Percentiles rank a stretch among this genome's conserved stretches.
These are phyloP conservation scores for Ctenomys sociabilis DNA, from an alignment of 2,113 vertebrate genomes.

Conservation along the genomic window DNA sequence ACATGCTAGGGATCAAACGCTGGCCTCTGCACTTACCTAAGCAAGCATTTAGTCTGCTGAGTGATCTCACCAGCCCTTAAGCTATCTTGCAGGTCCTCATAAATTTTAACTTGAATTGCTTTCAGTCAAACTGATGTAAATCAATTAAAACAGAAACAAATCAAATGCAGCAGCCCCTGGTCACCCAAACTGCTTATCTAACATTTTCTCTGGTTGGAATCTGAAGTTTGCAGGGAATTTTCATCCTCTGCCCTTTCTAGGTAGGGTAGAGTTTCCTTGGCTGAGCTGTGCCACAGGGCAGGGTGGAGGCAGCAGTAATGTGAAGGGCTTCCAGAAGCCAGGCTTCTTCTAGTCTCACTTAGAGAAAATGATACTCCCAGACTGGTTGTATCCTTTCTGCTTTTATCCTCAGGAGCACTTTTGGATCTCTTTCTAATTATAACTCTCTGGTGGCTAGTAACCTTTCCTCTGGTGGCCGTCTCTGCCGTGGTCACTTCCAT, in stretches of 20 bases:
- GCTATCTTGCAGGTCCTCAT: too few species aligned
- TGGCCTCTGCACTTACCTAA: too few species aligned
- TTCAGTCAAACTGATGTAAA: background rate
- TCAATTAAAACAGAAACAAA: background rate
- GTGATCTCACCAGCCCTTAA: too few species aligned
- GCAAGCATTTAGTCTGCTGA: too few species aligned
- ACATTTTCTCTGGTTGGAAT: background rate
- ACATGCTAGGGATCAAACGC: too few species aligned
- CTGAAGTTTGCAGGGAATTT: background rate
- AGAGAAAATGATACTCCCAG: conserved; percentile 67
- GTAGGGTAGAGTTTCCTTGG: background rate
- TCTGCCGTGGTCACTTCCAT: background rate
- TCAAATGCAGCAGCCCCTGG: background rate
- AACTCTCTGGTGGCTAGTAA: conserved; percentile 76
- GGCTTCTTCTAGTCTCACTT: conserved; percentile 51
- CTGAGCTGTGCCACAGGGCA: background rate
- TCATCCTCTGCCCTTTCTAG: background rate
- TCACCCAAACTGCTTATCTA: background rate
- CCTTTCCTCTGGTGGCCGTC: conserved; percentile 72
- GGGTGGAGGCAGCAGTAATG: background rate
- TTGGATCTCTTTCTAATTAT: conserved; percentile 75
- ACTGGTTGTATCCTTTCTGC: conserved; percentile 45
- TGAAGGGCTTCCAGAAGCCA: background rate
- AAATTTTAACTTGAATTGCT: background rate
- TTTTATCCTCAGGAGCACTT: conserved; percentile 73